Base-by-base conservation (phyloP, 2,113 vertebrate species). In the Gavialis gangeticus region DNA sequence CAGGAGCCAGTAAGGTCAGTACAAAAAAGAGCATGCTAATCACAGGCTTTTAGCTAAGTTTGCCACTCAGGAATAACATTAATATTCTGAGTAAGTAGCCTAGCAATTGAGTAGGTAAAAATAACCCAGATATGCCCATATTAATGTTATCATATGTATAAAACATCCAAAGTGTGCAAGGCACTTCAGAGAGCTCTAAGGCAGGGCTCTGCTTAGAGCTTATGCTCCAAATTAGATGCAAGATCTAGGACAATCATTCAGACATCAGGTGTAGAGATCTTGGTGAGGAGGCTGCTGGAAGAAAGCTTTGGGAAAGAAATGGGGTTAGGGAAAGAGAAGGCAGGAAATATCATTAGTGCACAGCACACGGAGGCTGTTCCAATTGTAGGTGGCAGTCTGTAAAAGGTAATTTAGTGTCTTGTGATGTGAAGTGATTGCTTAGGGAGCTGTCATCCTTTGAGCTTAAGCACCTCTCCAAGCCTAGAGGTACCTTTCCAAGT, bases 71-170 rank as follows among this genome's bases (percentile, higher is more conserved):
- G 6, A 89, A 46, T 30, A 75, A 55, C 8, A 17, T 57, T 58
- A 93, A 84, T 84, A 75, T 75, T 91, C 62, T 2, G 4, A 90
- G 87, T 77, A 69, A 79, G 79, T 82, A 91, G 73, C 15, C 1
- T 62, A 27, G 73, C 2, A 34, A 2, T 0, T 0, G 15, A 58
- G 30, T 27, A 27, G 60, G 57, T 64, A 88, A 63, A 10, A 2
- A 54, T 28, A 84, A 84, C 22, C 66, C 79, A 79, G n/a, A 14
- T 63, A 5, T 58, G 10, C 67, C 56, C 27, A 27, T 67, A 57
- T 30, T 2, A 87, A 76, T 34, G 30, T 30, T 69, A 10, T 5
- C 66, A 34, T 34, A 25, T 4, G 6, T 22, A 46, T 1, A 21
- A 37, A 73, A 25, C 69, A 46, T 54, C 46, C 16, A 30, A n/a